Evolutionary conservation across 2,797 vertebrate genomes (phyloP).

Genomic region (Arnoldichthys spilopterus): DNA sequence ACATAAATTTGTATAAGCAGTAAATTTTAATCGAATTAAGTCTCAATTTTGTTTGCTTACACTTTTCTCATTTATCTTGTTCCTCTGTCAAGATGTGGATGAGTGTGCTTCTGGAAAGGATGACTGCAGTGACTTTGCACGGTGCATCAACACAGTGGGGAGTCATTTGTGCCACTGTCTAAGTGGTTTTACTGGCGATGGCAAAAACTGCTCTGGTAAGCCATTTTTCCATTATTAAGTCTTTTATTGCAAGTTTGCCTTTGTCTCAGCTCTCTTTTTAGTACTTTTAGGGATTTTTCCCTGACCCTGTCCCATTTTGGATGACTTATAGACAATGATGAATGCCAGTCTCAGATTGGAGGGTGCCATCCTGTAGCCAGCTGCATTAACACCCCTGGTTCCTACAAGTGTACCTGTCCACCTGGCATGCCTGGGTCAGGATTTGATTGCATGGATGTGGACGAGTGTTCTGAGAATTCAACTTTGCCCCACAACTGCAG

Average conservation of each 20-base stretch:
- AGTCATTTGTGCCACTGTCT: slow-evolving; percentile 78
- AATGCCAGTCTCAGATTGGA: slow-evolving; percentile 84
- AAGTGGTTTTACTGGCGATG: slow-evolving; percentile 80
- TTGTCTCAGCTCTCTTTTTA: slow-evolving; percentile 61
- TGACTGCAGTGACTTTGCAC: slow-evolving; percentile 77
- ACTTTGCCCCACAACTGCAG: slow-evolving; percentile 75
- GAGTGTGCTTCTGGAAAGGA: slow-evolving; percentile 75
- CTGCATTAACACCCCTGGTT: slow-evolving; percentile 79
- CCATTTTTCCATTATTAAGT: not conserved
- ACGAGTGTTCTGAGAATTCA: slow-evolving; percentile 77
- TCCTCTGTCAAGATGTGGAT: slow-evolving; percentile 73
- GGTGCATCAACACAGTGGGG: slow-evolving; percentile 79
- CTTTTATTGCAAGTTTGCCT: slow-evolving; percentile 27
- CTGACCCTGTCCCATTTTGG: slow-evolving; percentile 86
- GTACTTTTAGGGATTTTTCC: slow-evolving; percentile 67
- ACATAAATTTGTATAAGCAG: no score
- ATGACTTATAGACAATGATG: slow-evolving; percentile 90
- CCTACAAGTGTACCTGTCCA: slow-evolving; percentile 78
- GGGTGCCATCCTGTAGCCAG: slow-evolving; percentile 79
- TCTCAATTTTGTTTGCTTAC: not conserved
- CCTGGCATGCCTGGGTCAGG: slow-evolving; percentile 76
- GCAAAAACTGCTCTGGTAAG: slow-evolving; percentile 83
- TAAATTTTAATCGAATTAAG: no score
- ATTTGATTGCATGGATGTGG: slow-evolving; percentile 79
- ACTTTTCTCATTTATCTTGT: not conserved